Conservation (phyloP, 1,140 invertebrate species). For the Octopus sinensis region DNA sequence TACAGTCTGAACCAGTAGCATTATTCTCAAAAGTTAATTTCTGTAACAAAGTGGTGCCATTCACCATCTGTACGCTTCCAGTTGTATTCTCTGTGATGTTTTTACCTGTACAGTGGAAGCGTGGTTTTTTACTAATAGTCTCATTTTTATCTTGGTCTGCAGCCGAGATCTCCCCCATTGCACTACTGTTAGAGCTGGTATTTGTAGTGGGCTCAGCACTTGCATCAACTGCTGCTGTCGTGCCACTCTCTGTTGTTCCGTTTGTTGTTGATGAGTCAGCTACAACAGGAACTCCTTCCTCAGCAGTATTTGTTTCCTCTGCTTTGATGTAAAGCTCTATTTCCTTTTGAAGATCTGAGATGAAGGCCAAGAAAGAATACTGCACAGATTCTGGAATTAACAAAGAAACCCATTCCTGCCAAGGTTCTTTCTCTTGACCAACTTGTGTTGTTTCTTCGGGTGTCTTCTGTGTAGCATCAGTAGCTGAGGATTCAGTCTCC, state of each 20-base stretch:
- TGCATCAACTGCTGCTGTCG: background rate
- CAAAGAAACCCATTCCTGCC: background rate
- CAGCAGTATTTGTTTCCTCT: background rate
- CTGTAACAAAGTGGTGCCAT: constrained; percentile 59
- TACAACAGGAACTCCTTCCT: no score
- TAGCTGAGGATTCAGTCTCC: no score
- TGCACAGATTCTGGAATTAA: background rate
- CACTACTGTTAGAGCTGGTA: background rate
- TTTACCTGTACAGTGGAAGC: constrained; percentile 48
- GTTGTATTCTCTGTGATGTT: constrained; percentile 44
- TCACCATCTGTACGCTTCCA: constrained; percentile 37
- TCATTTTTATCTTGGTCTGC: constrained; percentile 25
- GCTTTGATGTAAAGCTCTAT: background rate
- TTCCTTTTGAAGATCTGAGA: background rate
- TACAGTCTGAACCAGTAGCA: constrained; percentile 65
- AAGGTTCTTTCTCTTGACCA: background rate
- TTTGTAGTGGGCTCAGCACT: background rate
- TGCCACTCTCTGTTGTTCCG: background rate
- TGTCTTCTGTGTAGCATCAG: no score
- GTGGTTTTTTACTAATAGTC: constrained; percentile 41
- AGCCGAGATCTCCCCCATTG: background rate
- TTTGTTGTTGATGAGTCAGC: background rate
- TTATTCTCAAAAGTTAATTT: constrained; percentile 54
- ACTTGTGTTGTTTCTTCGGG: no score
- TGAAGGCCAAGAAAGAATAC: background rate